These are phyloP conservation scores for Odocoileus virginianus DNA, from an alignment of 2,113 vertebrate species.

Conservation along the genomic window DNA sequence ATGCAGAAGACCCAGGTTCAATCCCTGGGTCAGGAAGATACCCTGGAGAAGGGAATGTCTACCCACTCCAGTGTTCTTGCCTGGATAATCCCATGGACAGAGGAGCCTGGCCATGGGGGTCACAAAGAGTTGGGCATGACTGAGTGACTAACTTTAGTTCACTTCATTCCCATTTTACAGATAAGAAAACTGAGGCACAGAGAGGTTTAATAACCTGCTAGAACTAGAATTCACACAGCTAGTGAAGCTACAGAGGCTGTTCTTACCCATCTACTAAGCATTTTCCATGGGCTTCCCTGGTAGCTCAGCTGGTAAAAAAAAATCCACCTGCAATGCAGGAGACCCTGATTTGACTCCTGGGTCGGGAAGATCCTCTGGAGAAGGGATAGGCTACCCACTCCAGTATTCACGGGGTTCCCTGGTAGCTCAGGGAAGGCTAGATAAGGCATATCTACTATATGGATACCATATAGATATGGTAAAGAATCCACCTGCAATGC, in stretches of 20 bases:
- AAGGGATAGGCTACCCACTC: background rate
- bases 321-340: background rate
- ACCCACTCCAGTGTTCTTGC: background rate
- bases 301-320: background rate
- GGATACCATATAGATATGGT: background rate
- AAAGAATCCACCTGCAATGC: background rate
- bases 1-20: no score
- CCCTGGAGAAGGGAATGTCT: background rate
- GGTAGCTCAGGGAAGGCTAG: background rate
- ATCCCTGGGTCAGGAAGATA: background rate
- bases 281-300: background rate
- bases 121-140: background rate
- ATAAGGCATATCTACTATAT: background rate
- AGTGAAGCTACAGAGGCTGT: background rate
- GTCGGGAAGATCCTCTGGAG: background rate
- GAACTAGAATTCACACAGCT: background rate
- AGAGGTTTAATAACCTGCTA: background rate
- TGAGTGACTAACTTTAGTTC: background rate
- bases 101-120: background rate
- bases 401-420: background rate
- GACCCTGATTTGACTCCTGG: background rate
- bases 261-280: background rate
- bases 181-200: background rate
- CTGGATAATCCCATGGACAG: background rate
- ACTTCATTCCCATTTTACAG: background rate